Conservation (phyloP, 2,797 vertebrate genomes). For the Tiaroga cobitis region DNA sequence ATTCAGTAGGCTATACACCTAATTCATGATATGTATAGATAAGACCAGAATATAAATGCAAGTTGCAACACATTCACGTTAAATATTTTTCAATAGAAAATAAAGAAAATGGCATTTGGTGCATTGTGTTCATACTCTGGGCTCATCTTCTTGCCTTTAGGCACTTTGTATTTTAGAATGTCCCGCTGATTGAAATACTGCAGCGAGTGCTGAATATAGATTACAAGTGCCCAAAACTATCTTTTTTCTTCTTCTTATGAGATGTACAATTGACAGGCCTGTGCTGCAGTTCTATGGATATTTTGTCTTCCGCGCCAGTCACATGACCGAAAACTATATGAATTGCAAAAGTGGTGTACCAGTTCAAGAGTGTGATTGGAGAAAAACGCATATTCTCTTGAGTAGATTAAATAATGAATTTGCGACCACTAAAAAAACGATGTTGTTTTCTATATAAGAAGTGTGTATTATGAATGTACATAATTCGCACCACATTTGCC, state of each 20-base stretch:
- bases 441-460: too few relatives aligned
- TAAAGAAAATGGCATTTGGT: neutral
- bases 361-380: neutral
- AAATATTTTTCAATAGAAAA: neutral
- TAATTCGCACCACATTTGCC: neutral
- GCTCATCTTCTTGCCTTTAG: neutral
- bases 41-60: too few relatives aligned
- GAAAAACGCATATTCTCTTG: neutral
- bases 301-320: rapidly evolving
- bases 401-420: neutral
- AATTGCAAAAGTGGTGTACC: neutral
- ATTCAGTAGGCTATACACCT: neutral
- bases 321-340: neutral
- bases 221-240: neutral
- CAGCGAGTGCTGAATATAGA: neutral
- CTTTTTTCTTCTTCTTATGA: neutral
- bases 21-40: too few relatives aligned
- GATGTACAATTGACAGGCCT: neutral
- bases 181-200: neutral
- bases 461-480: neutral
- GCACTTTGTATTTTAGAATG: neutral
- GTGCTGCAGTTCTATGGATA: neutral
- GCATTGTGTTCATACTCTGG: neutral
- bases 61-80: neutral
- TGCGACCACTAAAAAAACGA: neutral